Evolutionary conservation across 2,113 vertebrate species (phyloP).

Genomic region (Ranitomeya variabilis): DNA sequence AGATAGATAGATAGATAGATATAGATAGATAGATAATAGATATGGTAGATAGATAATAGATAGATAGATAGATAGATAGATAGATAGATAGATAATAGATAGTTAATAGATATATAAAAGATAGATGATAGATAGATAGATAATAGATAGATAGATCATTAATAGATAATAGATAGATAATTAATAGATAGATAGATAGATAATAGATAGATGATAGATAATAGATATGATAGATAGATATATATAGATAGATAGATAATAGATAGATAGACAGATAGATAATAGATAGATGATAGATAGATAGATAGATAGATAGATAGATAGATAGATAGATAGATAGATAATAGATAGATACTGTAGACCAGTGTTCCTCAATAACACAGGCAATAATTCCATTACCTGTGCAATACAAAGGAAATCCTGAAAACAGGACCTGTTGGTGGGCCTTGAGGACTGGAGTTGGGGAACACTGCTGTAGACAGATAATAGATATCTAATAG

Average conservation of each 20-base stretch:
- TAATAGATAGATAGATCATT: constrained; percentile 1
- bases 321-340: not conserved
- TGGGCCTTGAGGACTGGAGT: no score
- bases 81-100: constrained; percentile 16
- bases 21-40: constrained; percentile 4
- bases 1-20: not conserved
- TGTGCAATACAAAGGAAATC: no score
- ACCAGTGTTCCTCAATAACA: no score
- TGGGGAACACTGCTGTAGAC: no score
- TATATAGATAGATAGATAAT: not conserved
- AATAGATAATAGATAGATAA: not conserved
- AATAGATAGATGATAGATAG: not conserved
- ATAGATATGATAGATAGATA: not conserved
- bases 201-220: no score
- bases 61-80: not conserved
- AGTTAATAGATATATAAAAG: not conserved
- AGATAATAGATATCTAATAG: not conserved
- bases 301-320: not conserved
- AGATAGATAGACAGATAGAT: no score
- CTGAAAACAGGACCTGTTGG: no score
- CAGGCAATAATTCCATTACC: no score
- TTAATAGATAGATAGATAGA: not conserved
- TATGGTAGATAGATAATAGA: not conserved
- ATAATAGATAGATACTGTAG: no score
- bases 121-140: not conserved